Base-by-base conservation (phyloP, 2,797 vertebrate genomes). In the Cottoperca gobio region DNA sequence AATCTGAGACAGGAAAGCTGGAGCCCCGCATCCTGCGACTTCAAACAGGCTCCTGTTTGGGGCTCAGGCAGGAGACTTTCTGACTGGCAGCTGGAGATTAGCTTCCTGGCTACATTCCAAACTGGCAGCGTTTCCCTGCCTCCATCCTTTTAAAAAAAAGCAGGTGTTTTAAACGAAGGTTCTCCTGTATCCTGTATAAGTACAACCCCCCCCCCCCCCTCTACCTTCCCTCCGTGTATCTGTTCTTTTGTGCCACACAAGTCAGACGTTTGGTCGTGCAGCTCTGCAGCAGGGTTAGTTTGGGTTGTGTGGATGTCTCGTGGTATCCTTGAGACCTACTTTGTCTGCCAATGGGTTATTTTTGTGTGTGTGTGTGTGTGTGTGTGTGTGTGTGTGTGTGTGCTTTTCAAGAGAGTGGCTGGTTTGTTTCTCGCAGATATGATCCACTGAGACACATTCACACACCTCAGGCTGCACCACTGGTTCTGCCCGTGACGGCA, bases 341-440 rank as follows among this genome's bases (percentile, higher is more conserved):
- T 85, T 90, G 86, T 89, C 82, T 89, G 66, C 76, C 16, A 7
- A 24, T 67, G 46, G 23, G 89, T 73, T 91, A 92, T 92, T 92
- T 94, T 70, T 82, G 82, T 80, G 77, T 31, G 37, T 17, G 13
- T 68, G 68, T 65, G n/a, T 70, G 72, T 65, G 24, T 52, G 11
- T 79, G 62, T 73, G 23, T 76, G 63, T 67, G 42, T 63, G 68
- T 78, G 35, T 72, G 63, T 60, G 40, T 67, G 75, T 80, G 73
- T 83, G 76, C 52, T 67, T 86, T 85, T 79, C 39, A 67, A 79
- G 26, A 84, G 80, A 88, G 78, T 45, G 82, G 42, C 79, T 82
- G 65, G 76, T 81, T 86, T 86, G 79, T 91, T 79, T 86, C 61
- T 59, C 13, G 21, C 65, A 85, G 28, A 83, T 79, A 52, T 83